Conservation (phyloP, 2,888 invertebrate genomes). For the Drosophila meridiana region DNA sequence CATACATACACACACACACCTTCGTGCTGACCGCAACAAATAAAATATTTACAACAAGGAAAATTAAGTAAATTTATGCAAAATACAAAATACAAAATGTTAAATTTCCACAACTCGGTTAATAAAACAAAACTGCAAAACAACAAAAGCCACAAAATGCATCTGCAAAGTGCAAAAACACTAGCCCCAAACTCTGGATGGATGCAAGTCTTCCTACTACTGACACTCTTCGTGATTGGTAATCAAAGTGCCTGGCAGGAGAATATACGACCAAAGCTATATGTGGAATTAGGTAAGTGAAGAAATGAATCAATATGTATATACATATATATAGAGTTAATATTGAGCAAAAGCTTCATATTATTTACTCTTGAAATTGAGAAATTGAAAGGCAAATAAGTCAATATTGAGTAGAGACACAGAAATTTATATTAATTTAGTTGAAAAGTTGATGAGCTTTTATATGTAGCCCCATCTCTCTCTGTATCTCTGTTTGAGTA, state of each 20-base stretch:
- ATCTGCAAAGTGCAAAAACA: slow-evolving; percentile 60
- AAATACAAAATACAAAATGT: slow-evolving; percentile 75
- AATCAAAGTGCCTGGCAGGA: slow-evolving; percentile 92
- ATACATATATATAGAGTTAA: background rate
- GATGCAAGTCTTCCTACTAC: slow-evolving; percentile 84
- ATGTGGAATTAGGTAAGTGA: slow-evolving; percentile 95
- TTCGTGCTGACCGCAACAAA: slow-evolving; percentile 40
- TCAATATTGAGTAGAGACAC: background rate
- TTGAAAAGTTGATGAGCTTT: background rate
- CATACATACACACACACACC: background rate
- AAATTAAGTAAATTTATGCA: slow-evolving; percentile 66
- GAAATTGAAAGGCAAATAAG: background rate
- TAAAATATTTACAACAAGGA: slow-evolving; percentile 33
- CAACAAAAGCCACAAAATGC: slow-evolving; percentile 55
- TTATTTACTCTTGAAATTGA: background rate
- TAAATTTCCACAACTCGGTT: slow-evolving; percentile 58
- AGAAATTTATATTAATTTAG: background rate
- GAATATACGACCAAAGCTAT: slow-evolving; percentile 96
- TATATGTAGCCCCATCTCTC: background rate
- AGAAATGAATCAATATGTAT: background rate
- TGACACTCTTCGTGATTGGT: slow-evolving; percentile 85
- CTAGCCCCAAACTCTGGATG: slow-evolving; percentile 56
- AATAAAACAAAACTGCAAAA: slow-evolving; percentile 59
- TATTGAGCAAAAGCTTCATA: background rate
- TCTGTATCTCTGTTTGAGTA: background rate